These are phyloP conservation scores for Nemotelus nigrinus DNA, from an alignment of 2,888 invertebrate genomes.

Conservation along the genomic window DNA sequence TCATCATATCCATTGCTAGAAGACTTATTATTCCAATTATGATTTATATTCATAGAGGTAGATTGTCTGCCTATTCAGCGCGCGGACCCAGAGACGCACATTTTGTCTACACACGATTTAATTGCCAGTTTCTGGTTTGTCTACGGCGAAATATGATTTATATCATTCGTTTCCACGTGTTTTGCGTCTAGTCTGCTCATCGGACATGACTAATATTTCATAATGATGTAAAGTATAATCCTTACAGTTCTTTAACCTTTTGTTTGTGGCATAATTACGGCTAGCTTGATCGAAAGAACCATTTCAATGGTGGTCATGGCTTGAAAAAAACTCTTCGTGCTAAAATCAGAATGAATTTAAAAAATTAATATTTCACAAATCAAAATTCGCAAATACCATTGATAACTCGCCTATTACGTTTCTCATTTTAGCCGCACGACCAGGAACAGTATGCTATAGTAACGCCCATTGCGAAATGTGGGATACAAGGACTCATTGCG, in stretches of 20 bases:
- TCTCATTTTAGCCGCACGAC: constrained; percentile 78
- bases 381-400: no score
- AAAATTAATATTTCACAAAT: no score
- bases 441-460: constrained; percentile 89
- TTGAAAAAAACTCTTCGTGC: no score
- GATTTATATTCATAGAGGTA: constrained; percentile 19
- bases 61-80: neutral
- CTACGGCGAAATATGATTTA: constrained; percentile 22
- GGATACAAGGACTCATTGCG: constrained; percentile 85
- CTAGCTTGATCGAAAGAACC: no score
- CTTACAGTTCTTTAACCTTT: no score
- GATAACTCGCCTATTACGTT: neutral
- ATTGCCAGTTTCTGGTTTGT: neutral
- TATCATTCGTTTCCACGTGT: neutral
- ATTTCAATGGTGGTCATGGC: no score
- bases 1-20: no score
- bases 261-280: no score
- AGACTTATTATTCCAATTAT: neutral
- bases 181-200: neutral
- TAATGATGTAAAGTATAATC: neutral
- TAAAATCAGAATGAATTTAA: no score
- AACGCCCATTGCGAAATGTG: constrained; percentile 88
- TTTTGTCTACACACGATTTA: neutral
- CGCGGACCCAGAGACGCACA: neutral
- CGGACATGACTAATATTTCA: constrained; percentile 31